A percentile compares a stretch with the other conserved stretches of the same genome.
Conservation (phyloP, 2,888 invertebrate genomes). For the Epinotia bilunana region DNA sequence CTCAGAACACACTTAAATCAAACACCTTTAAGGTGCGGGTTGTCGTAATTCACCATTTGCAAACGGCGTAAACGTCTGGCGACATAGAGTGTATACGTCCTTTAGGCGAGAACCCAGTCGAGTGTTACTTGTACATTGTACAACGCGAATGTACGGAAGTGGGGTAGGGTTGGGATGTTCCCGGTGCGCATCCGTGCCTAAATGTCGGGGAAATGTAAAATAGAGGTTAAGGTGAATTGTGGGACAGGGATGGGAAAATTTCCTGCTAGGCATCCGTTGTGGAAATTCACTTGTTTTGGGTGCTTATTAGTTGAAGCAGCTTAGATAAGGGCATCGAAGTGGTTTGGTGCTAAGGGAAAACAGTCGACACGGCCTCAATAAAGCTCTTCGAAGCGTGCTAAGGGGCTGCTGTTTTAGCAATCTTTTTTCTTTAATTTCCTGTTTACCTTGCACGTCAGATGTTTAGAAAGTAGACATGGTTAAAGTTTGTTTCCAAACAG, state of each 20-base stretch:
- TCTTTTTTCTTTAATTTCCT: no score
- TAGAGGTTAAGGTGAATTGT: conserved; percentile 35
- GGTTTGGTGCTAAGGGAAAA: no score
- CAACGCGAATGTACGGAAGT: conserved; percentile 53
- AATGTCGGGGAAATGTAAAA: conserved; percentile 37
- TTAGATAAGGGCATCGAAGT: no score
- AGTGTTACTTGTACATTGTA: conserved; percentile 55
- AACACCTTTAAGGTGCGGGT: conserved; percentile 47
- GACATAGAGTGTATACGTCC: conserved; percentile 7
- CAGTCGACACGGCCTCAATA: no score
- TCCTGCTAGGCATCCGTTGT: conserved; percentile 1
- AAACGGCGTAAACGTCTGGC: conserved; percentile 18
- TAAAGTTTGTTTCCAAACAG: no score
- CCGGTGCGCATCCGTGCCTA: conserved; percentile 33
- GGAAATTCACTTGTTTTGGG: not conserved
- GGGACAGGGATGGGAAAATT: conserved; percentile 19
- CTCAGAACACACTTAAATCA: conserved; percentile 32
- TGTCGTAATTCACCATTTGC: conserved; percentile 51
- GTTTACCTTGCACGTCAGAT: no score
- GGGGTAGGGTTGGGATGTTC: conserved; percentile 39
- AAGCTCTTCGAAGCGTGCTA: no score
- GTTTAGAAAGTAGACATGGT: no score
- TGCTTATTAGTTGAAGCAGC: not conserved
- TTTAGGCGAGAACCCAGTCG: conserved; percentile 52
- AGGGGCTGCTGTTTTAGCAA: no score